Base-by-base conservation (phyloP, 2,888 invertebrate species). In the Cerceris ruficornis region DNA sequence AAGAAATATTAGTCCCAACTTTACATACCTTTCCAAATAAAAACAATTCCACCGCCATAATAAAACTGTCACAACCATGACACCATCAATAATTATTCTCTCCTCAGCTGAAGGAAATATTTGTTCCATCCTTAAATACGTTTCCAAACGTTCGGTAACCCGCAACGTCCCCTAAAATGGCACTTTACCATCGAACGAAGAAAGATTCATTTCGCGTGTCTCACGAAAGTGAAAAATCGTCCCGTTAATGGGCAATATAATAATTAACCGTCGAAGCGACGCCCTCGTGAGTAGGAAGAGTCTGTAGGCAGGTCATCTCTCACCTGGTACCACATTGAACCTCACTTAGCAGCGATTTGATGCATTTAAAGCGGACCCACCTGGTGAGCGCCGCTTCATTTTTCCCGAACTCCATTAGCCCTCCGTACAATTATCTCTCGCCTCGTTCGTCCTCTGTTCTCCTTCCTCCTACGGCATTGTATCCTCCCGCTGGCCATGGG, bases 321-420 rank as follows among this genome's bases (percentile, higher is more conserved):
- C 78, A 79, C 75, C 83, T 83, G 81, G 81, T 77, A 72, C 77
- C 68, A 67, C 79, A 62, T 62, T 79, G 84, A 83, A 79, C 82
- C 84, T 82, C 83, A 82, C 86, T 88, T 87, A 82, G 83, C 87
- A 85, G 79, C 87, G 84, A 85, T 88, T 86, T 81, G 84, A 86
- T 83, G 87, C 84, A 83, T 88, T 88, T 86, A 86, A 85, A 85
- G 81, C 85, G 84, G 81, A 81, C 85, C 88, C 89, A 88, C 88
- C 89, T 84, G 89, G 86, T 81, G 87, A 78, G 85, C 77, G 83
- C 79, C 54, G 83, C 72, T 85, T 85, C 86, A 84, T 87, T 84
- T 87, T 85, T 81, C 81, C 80, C 76, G 77, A 84, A 79, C 84
- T 86, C 88, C 89, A 89, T 90, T 88, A 90, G 86, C 82, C 80